Percentiles rank a stretch among this genome's conserved stretches.
Conservation (phyloP, 2,888 invertebrate genomes). For the Beris chalybata region DNA sequence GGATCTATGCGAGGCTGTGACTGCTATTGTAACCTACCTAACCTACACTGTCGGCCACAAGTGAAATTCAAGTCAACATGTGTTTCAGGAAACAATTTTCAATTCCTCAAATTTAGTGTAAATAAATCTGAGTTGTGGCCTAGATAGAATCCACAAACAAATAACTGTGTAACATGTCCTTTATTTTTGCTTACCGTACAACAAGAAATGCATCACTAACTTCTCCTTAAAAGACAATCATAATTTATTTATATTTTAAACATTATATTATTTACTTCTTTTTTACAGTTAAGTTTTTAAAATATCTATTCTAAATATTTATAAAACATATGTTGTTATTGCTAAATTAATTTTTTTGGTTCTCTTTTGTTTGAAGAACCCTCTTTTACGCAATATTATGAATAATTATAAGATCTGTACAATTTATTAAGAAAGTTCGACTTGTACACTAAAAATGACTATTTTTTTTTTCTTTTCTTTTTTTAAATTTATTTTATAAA, state of each 20-base stretch:
- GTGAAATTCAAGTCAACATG: too few species aligned
- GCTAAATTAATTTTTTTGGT: slow-evolving; percentile 29
- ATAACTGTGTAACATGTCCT: too few species aligned
- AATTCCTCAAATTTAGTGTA: too few species aligned
- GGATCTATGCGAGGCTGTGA: too few species aligned
- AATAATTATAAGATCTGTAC: slow-evolving; percentile 27
- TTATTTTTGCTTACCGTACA: too few species aligned
- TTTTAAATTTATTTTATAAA: slow-evolving; percentile 24
- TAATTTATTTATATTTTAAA: slow-evolving; percentile 11
- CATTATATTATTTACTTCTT: slow-evolving; percentile 28
- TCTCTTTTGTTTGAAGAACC: slow-evolving; percentile 24
- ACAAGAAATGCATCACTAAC: too few species aligned
- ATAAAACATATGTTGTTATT: slow-evolving; percentile 30
- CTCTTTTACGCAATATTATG: slow-evolving; percentile 13
- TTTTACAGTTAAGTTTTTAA: slow-evolving; percentile 30
- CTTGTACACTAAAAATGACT: slow-evolving; percentile 32
- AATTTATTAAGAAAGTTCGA: slow-evolving; percentile 29
- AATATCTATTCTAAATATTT: slow-evolving; percentile 31
- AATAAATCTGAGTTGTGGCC: too few species aligned
- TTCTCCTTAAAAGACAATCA: too few species aligned
- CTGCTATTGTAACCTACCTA: too few species aligned
- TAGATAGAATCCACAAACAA: too few species aligned
- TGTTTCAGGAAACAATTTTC: too few species aligned
- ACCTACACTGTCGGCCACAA: too few species aligned
- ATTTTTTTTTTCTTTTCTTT: slow-evolving; percentile 10